These are phyloP conservation scores for Megalops cyprinoides DNA, from an alignment of 2,797 vertebrate species.

Conservation along the genomic window DNA sequence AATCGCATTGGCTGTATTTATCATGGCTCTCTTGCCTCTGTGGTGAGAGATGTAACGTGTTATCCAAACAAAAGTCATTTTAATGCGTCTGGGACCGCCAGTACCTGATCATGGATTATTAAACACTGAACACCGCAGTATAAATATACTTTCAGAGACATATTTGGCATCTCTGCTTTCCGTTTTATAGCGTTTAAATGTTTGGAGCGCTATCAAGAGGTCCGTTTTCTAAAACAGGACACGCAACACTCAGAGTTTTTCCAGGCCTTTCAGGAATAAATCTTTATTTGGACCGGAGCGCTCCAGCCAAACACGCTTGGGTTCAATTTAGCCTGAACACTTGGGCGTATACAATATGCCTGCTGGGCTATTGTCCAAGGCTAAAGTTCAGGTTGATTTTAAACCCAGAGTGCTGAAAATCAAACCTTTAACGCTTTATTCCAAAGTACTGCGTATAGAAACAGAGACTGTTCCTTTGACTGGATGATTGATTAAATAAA, in stretches of 20 bases:
- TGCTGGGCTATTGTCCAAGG: neutral
- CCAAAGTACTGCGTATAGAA: neutral
- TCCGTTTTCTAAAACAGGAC: neutral
- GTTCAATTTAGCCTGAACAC: conserved; percentile 8
- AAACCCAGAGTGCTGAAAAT: neutral
- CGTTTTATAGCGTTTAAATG: neutral
- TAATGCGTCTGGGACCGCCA: neutral
- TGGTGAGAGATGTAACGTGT: neutral
- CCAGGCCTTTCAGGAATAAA: neutral
- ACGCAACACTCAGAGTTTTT: neutral
- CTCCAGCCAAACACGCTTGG: conserved; percentile 20
- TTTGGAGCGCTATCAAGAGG: neutral
- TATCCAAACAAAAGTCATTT: neutral
- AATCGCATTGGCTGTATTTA: conserved; percentile 1
- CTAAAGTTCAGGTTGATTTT: neutral
- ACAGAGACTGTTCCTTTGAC: neutral
- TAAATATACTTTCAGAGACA: neutral
- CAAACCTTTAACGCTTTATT: neutral
- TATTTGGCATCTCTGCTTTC: neutral
- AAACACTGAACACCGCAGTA: neutral
- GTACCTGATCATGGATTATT: neutral
- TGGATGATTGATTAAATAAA: too few species aligned
- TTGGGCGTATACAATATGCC: neutral
- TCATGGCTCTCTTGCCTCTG: neutral
- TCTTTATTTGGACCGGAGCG: conserved; percentile 1